Percentiles rank a stretch among this genome's conserved stretches.
Conservation (phyloP, 2,797 vertebrate species). For the Diplodus sargus region DNA sequence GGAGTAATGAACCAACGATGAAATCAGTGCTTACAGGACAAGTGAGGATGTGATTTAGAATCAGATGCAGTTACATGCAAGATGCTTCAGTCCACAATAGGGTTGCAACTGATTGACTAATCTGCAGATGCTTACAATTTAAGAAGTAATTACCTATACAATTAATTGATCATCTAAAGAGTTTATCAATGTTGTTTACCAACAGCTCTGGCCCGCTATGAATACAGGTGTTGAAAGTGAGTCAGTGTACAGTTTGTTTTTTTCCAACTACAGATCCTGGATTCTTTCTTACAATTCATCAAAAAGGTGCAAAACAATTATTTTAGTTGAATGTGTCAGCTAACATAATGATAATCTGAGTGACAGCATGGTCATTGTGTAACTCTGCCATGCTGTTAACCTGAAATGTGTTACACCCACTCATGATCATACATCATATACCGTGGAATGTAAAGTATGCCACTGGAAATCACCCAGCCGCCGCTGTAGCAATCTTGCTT, state of each 20-base stretch:
- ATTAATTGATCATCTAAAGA: too few relatives aligned
- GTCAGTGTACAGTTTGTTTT: not conserved
- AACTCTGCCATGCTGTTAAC: not conserved
- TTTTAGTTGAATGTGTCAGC: not conserved
- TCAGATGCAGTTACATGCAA: not conserved
- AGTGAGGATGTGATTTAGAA: not conserved
- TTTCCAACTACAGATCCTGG: not conserved
- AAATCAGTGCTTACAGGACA: not conserved
- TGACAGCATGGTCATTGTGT: not conserved
- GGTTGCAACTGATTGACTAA: too few relatives aligned
- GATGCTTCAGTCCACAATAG: not conserved
- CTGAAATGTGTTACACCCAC: not conserved
- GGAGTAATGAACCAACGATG: not conserved
- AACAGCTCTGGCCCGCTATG: not conserved
- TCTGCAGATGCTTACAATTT: too few relatives aligned
- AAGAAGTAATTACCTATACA: too few relatives aligned
- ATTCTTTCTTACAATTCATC: not conserved
- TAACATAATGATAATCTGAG: not conserved
- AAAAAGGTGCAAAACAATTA: not conserved
- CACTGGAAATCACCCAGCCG: not conserved
- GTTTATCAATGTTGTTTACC: too few relatives aligned
- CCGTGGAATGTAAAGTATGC: conserved; percentile 1
- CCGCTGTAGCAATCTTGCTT: too few relatives aligned
- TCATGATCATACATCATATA: not conserved
- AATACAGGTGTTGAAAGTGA: not conserved